Conservation (phyloP, 2,113 vertebrate genomes). For the Eudyptes chrysolophus region DNA sequence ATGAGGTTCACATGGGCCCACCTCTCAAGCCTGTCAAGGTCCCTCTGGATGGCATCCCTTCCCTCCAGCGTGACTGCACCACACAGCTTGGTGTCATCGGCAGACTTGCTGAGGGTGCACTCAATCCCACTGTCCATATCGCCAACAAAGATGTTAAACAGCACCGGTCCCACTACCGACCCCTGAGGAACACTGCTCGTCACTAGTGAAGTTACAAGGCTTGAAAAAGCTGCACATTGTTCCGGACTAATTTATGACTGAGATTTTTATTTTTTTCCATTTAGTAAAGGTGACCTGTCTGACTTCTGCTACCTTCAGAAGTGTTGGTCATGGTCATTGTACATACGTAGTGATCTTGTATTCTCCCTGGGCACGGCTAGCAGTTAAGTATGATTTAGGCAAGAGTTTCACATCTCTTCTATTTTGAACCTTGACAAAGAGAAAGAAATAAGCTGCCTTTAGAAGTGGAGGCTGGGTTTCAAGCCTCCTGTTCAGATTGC, state of each 20-base stretch:
- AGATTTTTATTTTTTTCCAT: background rate
- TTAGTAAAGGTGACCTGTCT: background rate
- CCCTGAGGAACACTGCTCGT: background rate
- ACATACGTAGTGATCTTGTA: accelerated
- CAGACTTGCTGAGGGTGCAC: background rate
- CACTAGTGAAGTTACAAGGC: background rate
- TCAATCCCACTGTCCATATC: background rate
- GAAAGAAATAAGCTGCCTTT: background rate
- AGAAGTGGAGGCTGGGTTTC: background rate
- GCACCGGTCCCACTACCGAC: background rate
- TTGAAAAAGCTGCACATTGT: background rate
- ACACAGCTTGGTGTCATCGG: background rate
- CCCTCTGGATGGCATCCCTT: background rate
- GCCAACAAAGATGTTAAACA: background rate
- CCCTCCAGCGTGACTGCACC: background rate
- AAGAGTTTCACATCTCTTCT: background rate
- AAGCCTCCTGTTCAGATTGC: background rate
- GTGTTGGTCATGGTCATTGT: accelerated
- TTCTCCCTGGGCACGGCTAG: background rate
- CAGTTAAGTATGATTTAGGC: background rate
- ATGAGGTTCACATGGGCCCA: background rate
- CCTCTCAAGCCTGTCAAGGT: too few species aligned
- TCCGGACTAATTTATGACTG: background rate
- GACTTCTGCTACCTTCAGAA: background rate
- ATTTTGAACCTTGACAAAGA: background rate